Base-by-base conservation (phyloP, 2,888 invertebrate species). In the Drosophila maculinotata region DNA sequence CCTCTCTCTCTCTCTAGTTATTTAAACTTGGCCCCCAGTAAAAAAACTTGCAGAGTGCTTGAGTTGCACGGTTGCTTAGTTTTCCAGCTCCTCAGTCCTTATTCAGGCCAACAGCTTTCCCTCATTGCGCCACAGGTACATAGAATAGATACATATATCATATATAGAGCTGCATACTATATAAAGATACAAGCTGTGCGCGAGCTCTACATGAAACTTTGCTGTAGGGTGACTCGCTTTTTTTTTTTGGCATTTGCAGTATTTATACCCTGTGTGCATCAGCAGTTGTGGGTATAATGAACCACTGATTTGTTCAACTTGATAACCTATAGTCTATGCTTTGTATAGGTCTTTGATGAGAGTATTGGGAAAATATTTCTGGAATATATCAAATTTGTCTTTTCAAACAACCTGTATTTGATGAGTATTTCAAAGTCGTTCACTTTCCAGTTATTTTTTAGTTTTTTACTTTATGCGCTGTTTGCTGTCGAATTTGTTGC, bases 151-250 rank as follows among this genome's bases (percentile, higher is more conserved):
- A 30, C 47, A 48, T 57, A n/a, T n/a, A n/a, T 58, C 44, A n/a
- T 66, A 35, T 38, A 58, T 44, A 51, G 45, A 44, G 52, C 36
- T 64, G 23, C 4, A 54, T 62, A 39, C 36, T 20, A 47, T 35
- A 59, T 26, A 59, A 31, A 36, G 31, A 54, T 20, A 26, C 56
- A 51, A 41, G 52, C 67, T 69, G 70, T 66, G 58, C 53, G 48
- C 47, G 41, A 62, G 65, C 62, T 70, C 62, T 33, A 69, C 65
- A 56, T 75, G 68, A 62, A 85, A 72, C 65, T 62, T 79, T 76
- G 51, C 45, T 42, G 35, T 31, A 39, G 39, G 30, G 25, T 30
- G 23, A 54, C 17, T 69, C 23, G 14, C 12, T 42, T 47, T 31
- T 25, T 26, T 33, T n/a, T 33, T 69, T 49, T 33, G 10, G n/a